These are phyloP conservation scores for Lasaia peninsularis DNA, from an alignment of 1,140 invertebrate genomes.

Conservation along the genomic window DNA sequence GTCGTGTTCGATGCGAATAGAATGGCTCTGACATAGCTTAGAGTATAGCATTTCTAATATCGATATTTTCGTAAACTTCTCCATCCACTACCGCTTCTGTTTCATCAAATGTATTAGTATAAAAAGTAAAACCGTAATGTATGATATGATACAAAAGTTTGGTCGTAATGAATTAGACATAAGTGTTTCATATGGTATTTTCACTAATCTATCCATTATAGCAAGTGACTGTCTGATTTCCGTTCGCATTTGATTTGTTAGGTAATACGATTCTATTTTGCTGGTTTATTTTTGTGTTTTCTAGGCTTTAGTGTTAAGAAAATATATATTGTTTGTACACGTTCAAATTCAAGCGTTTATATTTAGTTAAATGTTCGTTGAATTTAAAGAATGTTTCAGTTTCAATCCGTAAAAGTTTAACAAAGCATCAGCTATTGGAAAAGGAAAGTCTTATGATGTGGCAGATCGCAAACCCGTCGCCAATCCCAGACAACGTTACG, in stretches of 20 bases:
- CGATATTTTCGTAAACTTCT: background rate
- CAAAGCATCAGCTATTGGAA: no score
- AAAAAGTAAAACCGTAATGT: background rate
- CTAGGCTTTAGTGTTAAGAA: no score
- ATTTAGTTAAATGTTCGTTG: no score
- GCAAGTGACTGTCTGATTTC: background rate
- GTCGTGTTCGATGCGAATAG: conserved; percentile 7
- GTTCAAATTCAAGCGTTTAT: no score
- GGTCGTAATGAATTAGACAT: background rate
- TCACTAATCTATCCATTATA: conserved; percentile 3
- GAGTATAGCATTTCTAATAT: conserved; percentile 3
- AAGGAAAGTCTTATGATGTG: no score
- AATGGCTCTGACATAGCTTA: conserved; percentile 2
- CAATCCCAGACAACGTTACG: no score
- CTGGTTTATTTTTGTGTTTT: background rate
- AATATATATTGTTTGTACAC: no score
- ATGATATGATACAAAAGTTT: background rate
- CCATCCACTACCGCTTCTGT: background rate
- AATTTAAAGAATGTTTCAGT: no score
- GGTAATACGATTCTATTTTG: background rate
- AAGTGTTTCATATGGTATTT: background rate
- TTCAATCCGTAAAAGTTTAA: no score
- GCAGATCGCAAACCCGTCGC: no score
- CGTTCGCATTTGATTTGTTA: background rate
- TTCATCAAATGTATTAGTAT: background rate